Evolutionary conservation across 2,797 vertebrate genomes (phyloP).

Genomic region (Parauchenoglanis punctatus): DNA sequence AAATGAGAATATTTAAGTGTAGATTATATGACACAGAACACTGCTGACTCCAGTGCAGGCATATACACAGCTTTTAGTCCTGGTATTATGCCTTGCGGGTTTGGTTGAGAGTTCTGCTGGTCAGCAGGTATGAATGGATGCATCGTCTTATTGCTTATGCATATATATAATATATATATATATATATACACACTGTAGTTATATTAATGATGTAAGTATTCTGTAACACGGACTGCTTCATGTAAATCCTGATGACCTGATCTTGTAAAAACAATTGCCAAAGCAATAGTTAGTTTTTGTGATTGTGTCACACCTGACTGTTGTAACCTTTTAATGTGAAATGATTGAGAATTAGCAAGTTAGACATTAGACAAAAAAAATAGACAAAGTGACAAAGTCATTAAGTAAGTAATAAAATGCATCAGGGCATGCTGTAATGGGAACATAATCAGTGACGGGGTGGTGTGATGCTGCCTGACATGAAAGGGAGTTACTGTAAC

Average conservation of each 20-base stretch:
- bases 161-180: background rate
- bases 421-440: background rate
- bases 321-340: background rate
- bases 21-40: background rate
- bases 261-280: background rate
- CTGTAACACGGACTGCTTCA: background rate
- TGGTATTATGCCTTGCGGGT: background rate
- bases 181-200: background rate
- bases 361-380: background rate
- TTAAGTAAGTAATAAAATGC: background rate
- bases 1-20: constrained; percentile 11
- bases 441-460: background rate
- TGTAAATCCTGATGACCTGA: background rate
- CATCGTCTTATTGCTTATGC: constrained; percentile 10
- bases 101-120: constrained; percentile 34
- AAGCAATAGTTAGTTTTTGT: background rate
- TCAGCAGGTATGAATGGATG: constrained; percentile 34
- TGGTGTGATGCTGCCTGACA: background rate
- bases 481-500: background rate
- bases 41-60: constrained; percentile 10
- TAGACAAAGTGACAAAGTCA: background rate
- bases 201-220: background rate
- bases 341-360: background rate
- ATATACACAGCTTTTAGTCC: background rate
- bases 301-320: background rate